These are phyloP conservation scores for Catharus minimus DNA, from an alignment of 2,113 vertebrate species.

Conservation along the genomic window DNA sequence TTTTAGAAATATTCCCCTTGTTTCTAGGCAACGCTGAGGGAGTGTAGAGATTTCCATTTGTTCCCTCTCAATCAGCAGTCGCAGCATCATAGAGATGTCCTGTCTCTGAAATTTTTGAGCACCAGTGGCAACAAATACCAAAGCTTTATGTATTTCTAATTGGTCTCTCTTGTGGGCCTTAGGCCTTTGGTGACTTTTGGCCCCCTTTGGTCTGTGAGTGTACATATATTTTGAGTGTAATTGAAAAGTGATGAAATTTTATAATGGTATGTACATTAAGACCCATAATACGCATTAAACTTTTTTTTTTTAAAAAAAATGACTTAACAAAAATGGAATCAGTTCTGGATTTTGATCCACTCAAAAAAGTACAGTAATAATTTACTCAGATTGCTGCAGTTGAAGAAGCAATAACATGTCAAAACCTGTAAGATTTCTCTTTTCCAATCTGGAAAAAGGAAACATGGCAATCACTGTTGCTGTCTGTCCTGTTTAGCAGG, in stretches of 20 bases:
- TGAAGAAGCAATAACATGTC: neutral
- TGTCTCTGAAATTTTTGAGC: neutral
- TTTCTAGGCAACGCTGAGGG: slow-evolving; percentile 71
- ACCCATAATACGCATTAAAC: neutral
- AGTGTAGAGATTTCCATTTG: slow-evolving; percentile 20
- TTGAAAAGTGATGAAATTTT: neutral
- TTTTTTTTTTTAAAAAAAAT: neutral
- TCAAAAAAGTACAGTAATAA: neutral
- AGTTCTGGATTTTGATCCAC: neutral
- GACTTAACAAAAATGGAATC: neutral
- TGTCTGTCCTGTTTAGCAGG: neutral
- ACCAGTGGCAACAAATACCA: neutral
- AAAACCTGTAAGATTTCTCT: neutral
- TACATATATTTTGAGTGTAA: neutral
- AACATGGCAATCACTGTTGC: neutral
- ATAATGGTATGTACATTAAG: neutral
- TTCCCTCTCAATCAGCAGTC: slow-evolving; percentile 14
- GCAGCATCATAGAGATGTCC: neutral
- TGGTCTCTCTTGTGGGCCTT: neutral
- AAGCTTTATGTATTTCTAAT: neutral
- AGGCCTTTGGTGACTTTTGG: neutral
- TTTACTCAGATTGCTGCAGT: neutral
- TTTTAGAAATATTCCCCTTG: slow-evolving; percentile 53
- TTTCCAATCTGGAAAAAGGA: neutral
- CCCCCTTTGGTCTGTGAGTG: neutral